Evolutionary conservation across 2,797 vertebrate species (phyloP), one percentile per base, ranked within the genome.

Genomic region (Poeciliopsis presidionis): DNA sequence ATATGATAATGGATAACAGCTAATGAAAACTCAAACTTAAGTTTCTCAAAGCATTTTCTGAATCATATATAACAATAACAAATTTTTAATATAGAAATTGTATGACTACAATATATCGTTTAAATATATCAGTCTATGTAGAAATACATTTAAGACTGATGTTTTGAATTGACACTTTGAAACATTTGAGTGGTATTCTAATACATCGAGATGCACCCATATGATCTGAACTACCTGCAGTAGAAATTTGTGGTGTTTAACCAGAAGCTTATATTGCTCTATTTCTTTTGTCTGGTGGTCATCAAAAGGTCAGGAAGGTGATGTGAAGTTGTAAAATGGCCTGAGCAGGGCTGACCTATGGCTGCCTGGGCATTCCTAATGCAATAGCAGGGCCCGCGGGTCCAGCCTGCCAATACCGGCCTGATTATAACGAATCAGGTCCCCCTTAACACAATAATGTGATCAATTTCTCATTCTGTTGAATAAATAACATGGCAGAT

Each of bases 391-490:
- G 96, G 96, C 97, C 97, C 92, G 93, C 91, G 92, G 97, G 96
- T 95, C 96, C 86, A 92, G 96, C 93, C 97, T 99, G 98, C 97
- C 98, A 98, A 99, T 99, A 98, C 94, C 80, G 45, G 95, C 91
- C 96, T 97, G 97, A 99, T 98, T 97, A 97, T 97, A 97, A 99
- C 98, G 96, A 99, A 99, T 99, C 97, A 97, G 97, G 94, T 95
- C 96, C 95, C 96, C 96, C 96, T 97, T 95, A 96, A 97, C 94
- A 94, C 97, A 97, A 97, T 98, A 97, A 98, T 97, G 96, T 98
- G 97, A 99, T 99, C 98, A 99, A 98, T 99, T 98, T 98, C 97
- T 98, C 97, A 98, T 98, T 98, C 97, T 96, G 89, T 96, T 97
- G 97, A 97, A 99, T 98, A 98, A 99, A 99, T 99, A 98, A 97